Base-by-base conservation (phyloP, 2,113 vertebrate species). In the Chunga burmeisteri region DNA sequence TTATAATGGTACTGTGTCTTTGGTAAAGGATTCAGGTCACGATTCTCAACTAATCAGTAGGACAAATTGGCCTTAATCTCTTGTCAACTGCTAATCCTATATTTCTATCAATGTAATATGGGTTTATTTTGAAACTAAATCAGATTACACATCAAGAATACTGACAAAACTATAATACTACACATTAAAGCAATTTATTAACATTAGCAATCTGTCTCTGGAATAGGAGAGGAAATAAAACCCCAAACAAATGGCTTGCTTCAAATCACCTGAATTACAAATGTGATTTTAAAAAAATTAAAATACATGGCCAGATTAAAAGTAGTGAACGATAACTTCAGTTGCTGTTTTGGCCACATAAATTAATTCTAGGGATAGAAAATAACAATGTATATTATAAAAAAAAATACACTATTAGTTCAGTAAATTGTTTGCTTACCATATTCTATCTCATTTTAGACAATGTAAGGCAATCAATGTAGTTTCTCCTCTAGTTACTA, bases 31-130 rank as follows among this genome's bases (percentile, higher is more conserved):
- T 90, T 93, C 75, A 78, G 59, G 74, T 95, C 65, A 84, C 30
- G 70, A 47, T 71, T 92, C 65, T 38, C 38, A 93, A 36, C 38
- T 92, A 80, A 95, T 84, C n/a, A 90, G 32, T 36, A 47, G 38
- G 21, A 86, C 17, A 93, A 95, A 90, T 86, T 80, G 47, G 59
- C 42, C 63, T 46, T 96, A 88, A 93, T 95, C 55, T 78, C 63
- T 90, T 92, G 80, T 93, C 59, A 79, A 34, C 55, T 81, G 40
- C 74, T 94, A 94, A 94, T 86, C 38, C 55, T 88, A 13, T 83
- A 74, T 86, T 96, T 94, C 34, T 84, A 66, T 91, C 75, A 86
- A 62, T 13, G 44, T 32, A 88, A 75, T 87, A 75, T 30, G 67
- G 21, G 17, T 42, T 93, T 80, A 78, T 78, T 93, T 93, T 83